A percentile compares a stretch with the other conserved stretches of the same genome.
Conservation (phyloP, 2,888 invertebrate genomes). For the Melikaiella ostensackeni region DNA sequence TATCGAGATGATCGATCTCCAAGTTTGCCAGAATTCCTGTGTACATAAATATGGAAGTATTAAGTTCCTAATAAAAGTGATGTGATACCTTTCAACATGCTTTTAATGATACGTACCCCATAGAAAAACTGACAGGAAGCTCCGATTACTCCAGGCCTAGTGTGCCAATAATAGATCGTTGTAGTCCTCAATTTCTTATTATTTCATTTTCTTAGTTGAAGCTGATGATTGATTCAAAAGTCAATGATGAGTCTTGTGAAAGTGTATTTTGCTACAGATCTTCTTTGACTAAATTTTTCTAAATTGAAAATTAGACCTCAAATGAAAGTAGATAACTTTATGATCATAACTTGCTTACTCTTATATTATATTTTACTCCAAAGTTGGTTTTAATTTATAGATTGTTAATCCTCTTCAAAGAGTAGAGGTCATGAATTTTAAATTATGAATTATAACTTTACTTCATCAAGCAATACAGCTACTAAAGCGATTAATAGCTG, state of each 20-base stretch:
- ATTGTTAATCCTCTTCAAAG: no score
- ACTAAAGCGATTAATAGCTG: background rate
- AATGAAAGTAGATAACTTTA: no score
- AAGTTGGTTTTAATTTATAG: no score
- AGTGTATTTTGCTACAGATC: no score
- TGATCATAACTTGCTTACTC: no score
- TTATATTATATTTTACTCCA: no score
- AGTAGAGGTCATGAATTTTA: background rate
- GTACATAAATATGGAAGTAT: conserved; percentile 13
- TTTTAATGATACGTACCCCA: background rate
- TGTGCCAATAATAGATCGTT: background rate
- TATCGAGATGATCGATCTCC: conserved; percentile 27
- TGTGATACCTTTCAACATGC: background rate
- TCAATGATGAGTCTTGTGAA: no score
- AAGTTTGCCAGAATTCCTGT: conserved; percentile 20
- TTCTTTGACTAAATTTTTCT: no score
- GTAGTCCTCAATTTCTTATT: background rate
- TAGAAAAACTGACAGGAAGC: background rate
- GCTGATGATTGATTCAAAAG: background rate
- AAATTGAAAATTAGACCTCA: no score
- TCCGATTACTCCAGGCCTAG: conserved; percentile 4
- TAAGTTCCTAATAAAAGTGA: conserved; percentile 30
- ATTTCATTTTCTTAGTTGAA: conserved; percentile 4
- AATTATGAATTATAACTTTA: background rate
- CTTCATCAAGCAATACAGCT: background rate